Evolutionary conservation across 2,888 invertebrate genomes (phyloP).

Genomic region (Geophilus truncorum): DNA sequence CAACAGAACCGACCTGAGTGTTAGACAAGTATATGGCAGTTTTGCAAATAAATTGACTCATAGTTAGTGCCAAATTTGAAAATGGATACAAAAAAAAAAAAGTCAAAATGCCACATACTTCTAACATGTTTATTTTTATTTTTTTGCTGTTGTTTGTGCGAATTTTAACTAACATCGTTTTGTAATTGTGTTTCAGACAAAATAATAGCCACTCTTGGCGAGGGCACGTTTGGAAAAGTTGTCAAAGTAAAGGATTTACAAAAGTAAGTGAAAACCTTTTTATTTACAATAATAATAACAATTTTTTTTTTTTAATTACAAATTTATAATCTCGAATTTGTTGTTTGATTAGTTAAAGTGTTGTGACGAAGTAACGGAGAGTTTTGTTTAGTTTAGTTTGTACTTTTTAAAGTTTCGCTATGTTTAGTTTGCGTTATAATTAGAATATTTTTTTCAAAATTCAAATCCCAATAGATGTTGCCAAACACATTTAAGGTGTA

Average conservation of each 20-base stretch:
- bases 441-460: not conserved
- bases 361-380: no score
- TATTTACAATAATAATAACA: no score
- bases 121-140: not conserved
- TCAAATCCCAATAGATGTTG: conserved; percentile 36
- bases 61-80: not conserved
- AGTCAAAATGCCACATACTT: not conserved
- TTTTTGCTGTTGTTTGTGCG: not conserved
- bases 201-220: conserved; percentile 96
- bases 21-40: not conserved
- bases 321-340: no score
- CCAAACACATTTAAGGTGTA: not conserved
- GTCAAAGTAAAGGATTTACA: conserved; percentile 96
- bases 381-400: not conserved
- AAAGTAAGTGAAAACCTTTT: conserved; percentile 63
- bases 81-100: no score
- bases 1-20: not conserved
- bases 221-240: conserved; percentile 99
- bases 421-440: not conserved
- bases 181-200: conserved; percentile 74
- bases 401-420: not conserved
- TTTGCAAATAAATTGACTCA: not conserved
- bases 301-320: no score
- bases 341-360: no score
- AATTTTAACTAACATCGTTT: not conserved